Evolutionary conservation across 2,888 invertebrate species (phyloP).

Genomic region (Patella caerulea): DNA sequence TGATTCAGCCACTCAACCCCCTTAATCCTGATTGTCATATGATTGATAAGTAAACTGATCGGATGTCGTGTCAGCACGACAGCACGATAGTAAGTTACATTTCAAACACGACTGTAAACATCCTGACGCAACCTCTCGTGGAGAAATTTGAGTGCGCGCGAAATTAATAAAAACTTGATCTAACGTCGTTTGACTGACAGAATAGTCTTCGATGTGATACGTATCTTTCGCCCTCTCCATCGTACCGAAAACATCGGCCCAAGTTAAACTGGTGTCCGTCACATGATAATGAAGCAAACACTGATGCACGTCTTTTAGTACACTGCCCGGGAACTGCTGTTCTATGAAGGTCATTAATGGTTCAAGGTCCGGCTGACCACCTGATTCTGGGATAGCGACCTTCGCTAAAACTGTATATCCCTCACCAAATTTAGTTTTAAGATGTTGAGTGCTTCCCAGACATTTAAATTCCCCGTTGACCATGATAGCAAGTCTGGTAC

Average conservation of each 20-base stretch:
- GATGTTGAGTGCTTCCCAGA: conserved; percentile 80
- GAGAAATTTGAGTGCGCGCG: conserved; percentile 55
- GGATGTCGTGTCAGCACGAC: too few relatives aligned
- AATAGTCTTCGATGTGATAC: conserved; percentile 69
- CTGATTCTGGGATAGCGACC: conserved; percentile 56
- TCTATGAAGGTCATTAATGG: conserved; percentile 72
- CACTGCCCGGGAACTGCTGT: conserved; percentile 75
- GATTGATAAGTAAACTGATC: too few relatives aligned
- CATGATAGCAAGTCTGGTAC: conserved; percentile 85
- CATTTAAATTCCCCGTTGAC: conserved; percentile 81
- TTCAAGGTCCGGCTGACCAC: conserved; percentile 50
- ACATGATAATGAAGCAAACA: conserved; percentile 69
- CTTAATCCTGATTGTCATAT: too few relatives aligned
- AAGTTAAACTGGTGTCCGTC: conserved; percentile 57
- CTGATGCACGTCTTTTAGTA: conserved; percentile 81
- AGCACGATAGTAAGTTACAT: background rate
- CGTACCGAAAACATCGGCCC: conserved; percentile 67
- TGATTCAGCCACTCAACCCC: too few relatives aligned
- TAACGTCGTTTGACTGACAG: conserved; percentile 70
- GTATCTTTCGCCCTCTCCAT: conserved; percentile 63
- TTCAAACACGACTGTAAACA: conserved; percentile 40
- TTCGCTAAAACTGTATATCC: conserved; percentile 79
- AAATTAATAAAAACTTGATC: conserved; percentile 74
- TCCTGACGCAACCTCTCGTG: conserved; percentile 32
- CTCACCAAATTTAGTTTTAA: conserved; percentile 81